Evolutionary conservation across 1,140 invertebrate genomes (phyloP).

Genomic region (Belonocnema kinseyi): DNA sequence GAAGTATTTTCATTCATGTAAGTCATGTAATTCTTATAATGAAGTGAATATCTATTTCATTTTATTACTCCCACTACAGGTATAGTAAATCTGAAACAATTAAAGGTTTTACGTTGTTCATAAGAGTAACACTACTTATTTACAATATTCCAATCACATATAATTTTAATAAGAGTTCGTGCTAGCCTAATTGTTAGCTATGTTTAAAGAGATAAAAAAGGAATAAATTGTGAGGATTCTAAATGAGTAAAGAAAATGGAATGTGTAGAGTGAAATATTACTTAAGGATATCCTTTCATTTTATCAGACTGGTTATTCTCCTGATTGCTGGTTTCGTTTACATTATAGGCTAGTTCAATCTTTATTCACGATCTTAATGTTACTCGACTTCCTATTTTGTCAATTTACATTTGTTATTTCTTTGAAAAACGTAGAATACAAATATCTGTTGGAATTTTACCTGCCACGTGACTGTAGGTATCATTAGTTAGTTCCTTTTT

Average conservation of each 20-base stretch:
- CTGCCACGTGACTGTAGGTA: slow-evolving; percentile 15
- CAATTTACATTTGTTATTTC: not conserved
- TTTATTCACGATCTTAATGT: slow-evolving; percentile 10
- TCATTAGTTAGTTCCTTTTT: not conserved
- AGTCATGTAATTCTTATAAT: no score
- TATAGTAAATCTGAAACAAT: no score
- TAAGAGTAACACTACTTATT: no score
- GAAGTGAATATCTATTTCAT: no score
- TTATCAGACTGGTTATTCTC: slow-evolving; percentile 16
- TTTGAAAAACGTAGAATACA: not conserved
- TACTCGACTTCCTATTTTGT: slow-evolving; percentile 19
- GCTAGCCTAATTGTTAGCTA: slow-evolving; percentile 2
- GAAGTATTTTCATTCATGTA: no score
- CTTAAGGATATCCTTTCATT: slow-evolving; percentile 13
- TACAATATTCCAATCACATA: no score
- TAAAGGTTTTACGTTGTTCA: no score
- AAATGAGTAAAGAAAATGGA: not conserved
- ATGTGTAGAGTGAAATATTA: slow-evolving; percentile 19
- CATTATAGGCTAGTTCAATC: not conserved
- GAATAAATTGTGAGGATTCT: slow-evolving; percentile 1
- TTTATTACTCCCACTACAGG: no score
- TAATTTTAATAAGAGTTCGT: not conserved
- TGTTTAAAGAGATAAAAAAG: slow-evolving; percentile 12
- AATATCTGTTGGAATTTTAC: not conserved
- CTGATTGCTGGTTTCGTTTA: not conserved